Percentiles rank a stretch among this genome's conserved stretches.
Evolutionary conservation across 2,888 invertebrate genomes (phyloP).

Genomic region (Amiota communis): DNA sequence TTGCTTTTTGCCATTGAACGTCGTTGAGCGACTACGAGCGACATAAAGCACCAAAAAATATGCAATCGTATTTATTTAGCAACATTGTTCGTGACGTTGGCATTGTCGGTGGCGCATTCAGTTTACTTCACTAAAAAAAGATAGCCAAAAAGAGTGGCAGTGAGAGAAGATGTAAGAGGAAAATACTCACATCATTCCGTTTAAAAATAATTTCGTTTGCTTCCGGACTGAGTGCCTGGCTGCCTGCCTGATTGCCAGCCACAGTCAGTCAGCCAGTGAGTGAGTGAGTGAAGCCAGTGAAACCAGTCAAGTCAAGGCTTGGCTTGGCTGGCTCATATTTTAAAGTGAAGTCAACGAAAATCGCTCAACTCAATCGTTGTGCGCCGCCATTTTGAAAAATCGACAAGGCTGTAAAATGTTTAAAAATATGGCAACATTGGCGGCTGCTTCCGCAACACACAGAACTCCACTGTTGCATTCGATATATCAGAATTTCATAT

Average conservation of each 20-base stretch:
- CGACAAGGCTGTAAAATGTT: slow-evolving; percentile 7
- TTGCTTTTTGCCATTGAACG: not conserved
- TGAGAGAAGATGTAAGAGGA: not conserved
- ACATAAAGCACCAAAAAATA: slow-evolving; percentile 2
- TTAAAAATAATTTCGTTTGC: slow-evolving; percentile 61
- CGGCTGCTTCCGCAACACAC: slow-evolving; percentile 32
- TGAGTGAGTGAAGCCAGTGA: not conserved
- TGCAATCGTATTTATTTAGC: slow-evolving; percentile 22
- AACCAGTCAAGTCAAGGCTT: too few species aligned
- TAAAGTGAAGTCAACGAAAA: not conserved
- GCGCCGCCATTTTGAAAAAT: slow-evolving; percentile 2
- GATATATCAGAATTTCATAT: not conserved
- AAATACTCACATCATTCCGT: slow-evolving; percentile 49
- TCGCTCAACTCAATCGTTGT: slow-evolving; percentile 21
- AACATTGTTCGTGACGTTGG: slow-evolving; percentile 6
- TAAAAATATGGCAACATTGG: slow-evolving; percentile 32
- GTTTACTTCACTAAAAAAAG: not conserved
- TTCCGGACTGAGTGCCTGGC: slow-evolving; percentile 54
- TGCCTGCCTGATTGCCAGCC: slow-evolving; percentile 8
- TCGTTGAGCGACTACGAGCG: too few species aligned
- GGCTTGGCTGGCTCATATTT: slow-evolving; percentile 8
- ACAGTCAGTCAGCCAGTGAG: not conserved
- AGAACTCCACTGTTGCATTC: slow-evolving; percentile 32
- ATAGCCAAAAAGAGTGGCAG: not conserved
- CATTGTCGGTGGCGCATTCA: not conserved